A percentile compares a stretch with the other conserved stretches of the same genome.
phyloP scores from a whole-genome alignment of 1,140 invertebrate species.

The Sycophila sp. region DNA sequence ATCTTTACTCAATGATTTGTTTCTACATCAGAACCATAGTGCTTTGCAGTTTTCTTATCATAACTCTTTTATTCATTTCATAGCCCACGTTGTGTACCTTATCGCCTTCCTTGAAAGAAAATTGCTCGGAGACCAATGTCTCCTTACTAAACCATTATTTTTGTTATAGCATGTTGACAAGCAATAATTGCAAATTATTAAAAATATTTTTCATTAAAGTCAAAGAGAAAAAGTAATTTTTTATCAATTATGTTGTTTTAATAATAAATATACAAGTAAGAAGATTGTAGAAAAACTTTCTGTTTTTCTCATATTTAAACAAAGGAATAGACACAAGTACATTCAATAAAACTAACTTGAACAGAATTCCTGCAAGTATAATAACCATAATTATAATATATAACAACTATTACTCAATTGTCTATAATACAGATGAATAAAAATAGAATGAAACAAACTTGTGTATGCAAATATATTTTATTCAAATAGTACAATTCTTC shows the following conservation, averaged over 20 bases:
- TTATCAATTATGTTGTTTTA: neutral
- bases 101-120: slow-evolving; percentile 28
- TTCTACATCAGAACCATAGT: neutral
- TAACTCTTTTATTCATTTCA: slow-evolving; percentile 21
- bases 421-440: no score
- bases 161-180: neutral
- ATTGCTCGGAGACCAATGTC: slow-evolving; percentile 28
- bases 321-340: no score
- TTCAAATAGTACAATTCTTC: no score
- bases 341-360: no score
- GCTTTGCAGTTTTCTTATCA: slow-evolving; percentile 8
- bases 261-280: neutral
- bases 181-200: no score
- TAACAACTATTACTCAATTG: no score
- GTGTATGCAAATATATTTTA: no score
- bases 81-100: slow-evolving; percentile 17
- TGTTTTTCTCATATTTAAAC: neutral
- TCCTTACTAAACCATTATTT: slow-evolving; percentile 4
- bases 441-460: no score
- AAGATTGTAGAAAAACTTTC: neutral
- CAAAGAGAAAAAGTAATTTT: neutral
- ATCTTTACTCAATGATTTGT: neutral
- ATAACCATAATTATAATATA: no score
- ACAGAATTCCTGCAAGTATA: no score
- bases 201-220: no score